Percentiles rank a stretch among this genome's conserved stretches.
phyloP scores from a whole-genome alignment of 2,797 vertebrate genomes.

The Hephaestus fuliginosus region DNA sequence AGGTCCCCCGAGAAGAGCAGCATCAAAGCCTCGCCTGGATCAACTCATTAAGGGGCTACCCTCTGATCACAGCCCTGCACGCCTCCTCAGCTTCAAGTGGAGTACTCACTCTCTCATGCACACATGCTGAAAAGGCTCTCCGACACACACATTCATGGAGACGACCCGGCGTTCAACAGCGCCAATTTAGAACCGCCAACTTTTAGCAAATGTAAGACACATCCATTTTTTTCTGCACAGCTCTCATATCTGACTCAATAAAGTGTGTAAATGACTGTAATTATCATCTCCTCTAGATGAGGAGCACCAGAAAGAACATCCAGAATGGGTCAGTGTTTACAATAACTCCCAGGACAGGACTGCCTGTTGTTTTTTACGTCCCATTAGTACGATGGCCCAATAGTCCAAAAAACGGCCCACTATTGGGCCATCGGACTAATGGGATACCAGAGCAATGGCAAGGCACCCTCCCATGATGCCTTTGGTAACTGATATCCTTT shows the following conservation, averaged over 20 bases:
- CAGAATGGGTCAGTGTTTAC: constrained; percentile 7
- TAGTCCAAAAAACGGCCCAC: too few species aligned
- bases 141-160: not conserved
- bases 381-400: too few species aligned
- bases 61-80: constrained; percentile 63
- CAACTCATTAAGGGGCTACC: constrained; percentile 59
- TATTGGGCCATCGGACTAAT: too few species aligned
- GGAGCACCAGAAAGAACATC: not conserved
- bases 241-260: not conserved
- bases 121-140: constrained; percentile 1
- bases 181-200: not conserved
- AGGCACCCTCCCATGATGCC: not conserved
- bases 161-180: not conserved
- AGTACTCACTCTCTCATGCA: constrained; percentile 17
- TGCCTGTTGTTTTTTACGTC: too few species aligned
- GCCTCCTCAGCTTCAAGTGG: constrained; percentile 26
- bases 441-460: too few species aligned
- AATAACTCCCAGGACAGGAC: not conserved
- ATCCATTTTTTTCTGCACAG: constrained; percentile 7
- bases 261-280: not conserved
- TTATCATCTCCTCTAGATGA: not conserved
- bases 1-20: constrained; percentile 38
- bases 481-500: not conserved
- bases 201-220: constrained; percentile 3
- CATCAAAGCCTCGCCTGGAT: constrained; percentile 66